Conservation (phyloP, 2,797 vertebrate species). For the Epinephelus malabaricus region DNA sequence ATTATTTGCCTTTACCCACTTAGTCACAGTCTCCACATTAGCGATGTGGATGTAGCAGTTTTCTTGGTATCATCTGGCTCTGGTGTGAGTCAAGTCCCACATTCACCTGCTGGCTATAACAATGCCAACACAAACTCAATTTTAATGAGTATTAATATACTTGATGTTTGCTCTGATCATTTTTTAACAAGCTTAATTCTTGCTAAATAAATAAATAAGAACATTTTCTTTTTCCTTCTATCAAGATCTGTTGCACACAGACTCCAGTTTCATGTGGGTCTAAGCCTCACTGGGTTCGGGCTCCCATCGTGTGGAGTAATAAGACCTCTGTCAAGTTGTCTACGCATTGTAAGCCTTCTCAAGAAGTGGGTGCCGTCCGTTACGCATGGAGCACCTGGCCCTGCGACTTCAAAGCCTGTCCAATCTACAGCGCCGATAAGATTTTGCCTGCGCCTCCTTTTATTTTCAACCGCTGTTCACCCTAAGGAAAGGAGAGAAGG, state of each 20-base stretch:
- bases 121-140: neutral
- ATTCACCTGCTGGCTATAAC: neutral
- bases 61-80: too few relatives aligned
- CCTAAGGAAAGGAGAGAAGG: neutral
- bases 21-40: too few relatives aligned
- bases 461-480: constrained; percentile 27
- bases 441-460: constrained; percentile 90
- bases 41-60: too few relatives aligned
- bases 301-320: constrained; percentile 60
- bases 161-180: neutral
- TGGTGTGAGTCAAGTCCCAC: neutral
- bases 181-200: too few relatives aligned
- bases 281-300: constrained; percentile 81
- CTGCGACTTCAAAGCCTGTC: constrained; percentile 90
- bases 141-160: neutral
- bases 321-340: constrained; percentile 74
- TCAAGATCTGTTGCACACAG: constrained; percentile 85
- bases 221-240: neutral
- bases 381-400: constrained; percentile 93
- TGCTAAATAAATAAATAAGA: too few relatives aligned
- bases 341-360: constrained; percentile 48
- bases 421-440: constrained; percentile 84
- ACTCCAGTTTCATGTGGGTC: constrained; percentile 50
- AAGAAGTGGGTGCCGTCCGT: constrained; percentile 80
- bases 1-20: too few relatives aligned